Evolutionary conservation across 2,113 vertebrate species (phyloP).

Genomic region (Xiphorhynchus elegans): DNA sequence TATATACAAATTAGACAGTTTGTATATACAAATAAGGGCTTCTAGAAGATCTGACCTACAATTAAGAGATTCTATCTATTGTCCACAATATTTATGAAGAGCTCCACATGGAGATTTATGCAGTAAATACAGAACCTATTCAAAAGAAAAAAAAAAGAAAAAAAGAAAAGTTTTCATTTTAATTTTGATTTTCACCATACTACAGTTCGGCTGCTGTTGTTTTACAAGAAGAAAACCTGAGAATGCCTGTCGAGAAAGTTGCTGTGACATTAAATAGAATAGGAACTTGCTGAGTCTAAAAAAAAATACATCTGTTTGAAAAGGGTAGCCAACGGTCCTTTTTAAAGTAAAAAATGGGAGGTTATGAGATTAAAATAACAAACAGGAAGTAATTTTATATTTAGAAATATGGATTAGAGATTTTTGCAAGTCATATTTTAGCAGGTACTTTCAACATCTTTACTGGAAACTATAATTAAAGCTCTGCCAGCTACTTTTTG

Average conservation of each 20-base stretch:
- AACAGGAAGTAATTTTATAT: slow-evolving; percentile 67
- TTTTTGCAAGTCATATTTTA: slow-evolving; percentile 46
- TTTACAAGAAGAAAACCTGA: slow-evolving; percentile 32
- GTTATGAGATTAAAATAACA: slow-evolving; percentile 67
- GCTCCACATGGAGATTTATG: not conserved
- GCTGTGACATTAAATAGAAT: slow-evolving; percentile 13
- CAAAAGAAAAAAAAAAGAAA: not conserved
- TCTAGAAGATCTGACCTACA: not conserved
- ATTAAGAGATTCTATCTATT: not conserved
- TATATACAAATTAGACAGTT: not conserved
- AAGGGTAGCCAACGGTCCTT: not conserved
- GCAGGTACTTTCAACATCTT: slow-evolving; percentile 56
- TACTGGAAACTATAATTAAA: slow-evolving; percentile 66
- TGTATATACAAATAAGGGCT: not conserved
- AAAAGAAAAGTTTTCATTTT: not conserved
- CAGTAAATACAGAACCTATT: not conserved
- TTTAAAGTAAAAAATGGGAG: slow-evolving; percentile 63
- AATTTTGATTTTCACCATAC: not conserved
- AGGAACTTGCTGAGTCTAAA: not conserved
- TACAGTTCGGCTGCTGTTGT: not conserved
- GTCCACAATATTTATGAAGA: not conserved
- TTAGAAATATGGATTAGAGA: slow-evolving; percentile 69
- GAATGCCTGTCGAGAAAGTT: not conserved
- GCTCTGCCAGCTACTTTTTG: slow-evolving; percentile 21
- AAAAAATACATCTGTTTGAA: slow-evolving; percentile 20